A percentile compares a stretch with the other conserved stretches of the same genome.
phyloP scores from a whole-genome alignment of 2,888 invertebrate genomes.

The Icerya purchasi region DNA sequence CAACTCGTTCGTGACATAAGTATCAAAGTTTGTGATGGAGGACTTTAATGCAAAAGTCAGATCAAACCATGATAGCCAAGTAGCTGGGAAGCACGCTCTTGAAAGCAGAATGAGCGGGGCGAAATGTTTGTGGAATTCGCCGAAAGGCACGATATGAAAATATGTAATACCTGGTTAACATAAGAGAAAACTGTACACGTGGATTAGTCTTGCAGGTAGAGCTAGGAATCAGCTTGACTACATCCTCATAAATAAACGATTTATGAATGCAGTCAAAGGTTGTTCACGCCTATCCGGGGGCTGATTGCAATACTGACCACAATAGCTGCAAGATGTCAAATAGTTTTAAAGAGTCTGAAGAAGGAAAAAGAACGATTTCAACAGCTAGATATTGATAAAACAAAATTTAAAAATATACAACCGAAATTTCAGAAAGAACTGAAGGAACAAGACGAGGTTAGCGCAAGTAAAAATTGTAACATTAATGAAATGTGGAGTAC shows the following conservation, averaged over 20 bases:
- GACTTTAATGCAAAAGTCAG: neutral
- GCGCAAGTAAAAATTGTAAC: neutral
- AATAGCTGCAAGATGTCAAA: neutral
- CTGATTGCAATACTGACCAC: neutral
- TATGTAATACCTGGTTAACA: constrained; percentile 3
- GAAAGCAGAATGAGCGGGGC: constrained; percentile 1
- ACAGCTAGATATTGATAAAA: neutral
- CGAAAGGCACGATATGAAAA: constrained; percentile 1
- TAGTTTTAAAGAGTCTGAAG: neutral
- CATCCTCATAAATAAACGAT: neutral
- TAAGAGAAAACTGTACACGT: constrained; percentile 3
- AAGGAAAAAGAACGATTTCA: neutral
- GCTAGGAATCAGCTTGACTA: constrained; percentile 1
- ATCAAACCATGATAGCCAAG: neutral
- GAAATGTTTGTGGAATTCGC: constrained; percentile 5
- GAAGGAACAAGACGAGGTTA: neutral
- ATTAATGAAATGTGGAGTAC: neutral
- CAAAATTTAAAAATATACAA: neutral
- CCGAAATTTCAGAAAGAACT: neutral
- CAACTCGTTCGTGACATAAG: too few species aligned
- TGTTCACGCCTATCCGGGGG: neutral
- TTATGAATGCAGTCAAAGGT: neutral
- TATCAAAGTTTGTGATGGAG: too few species aligned
- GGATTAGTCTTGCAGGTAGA: constrained; percentile 2
- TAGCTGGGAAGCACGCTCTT: neutral